Conservation (phyloP, 2,888 invertebrate species). For the Galerucella nymphaeae region DNA sequence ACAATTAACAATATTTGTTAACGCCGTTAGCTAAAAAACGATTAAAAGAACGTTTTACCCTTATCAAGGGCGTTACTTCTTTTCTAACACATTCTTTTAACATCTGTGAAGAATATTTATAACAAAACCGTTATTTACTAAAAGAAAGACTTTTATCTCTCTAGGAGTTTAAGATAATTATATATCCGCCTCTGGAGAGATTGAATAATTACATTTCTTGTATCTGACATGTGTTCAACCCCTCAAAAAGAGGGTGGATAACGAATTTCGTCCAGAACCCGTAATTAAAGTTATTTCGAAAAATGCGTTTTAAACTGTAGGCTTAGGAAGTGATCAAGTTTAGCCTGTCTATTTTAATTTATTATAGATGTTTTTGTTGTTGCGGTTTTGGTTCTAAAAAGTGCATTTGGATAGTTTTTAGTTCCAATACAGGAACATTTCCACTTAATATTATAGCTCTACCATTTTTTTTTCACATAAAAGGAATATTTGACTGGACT, state of each 20-base stretch:
- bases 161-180: neutral
- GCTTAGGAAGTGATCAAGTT: conserved; percentile 12
- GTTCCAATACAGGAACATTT: too few species aligned
- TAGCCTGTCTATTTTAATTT: neutral
- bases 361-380: neutral
- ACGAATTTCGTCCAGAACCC: conserved; percentile 19
- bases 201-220: conserved; percentile 11
- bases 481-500: too few species aligned
- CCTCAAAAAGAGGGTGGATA: conserved; percentile 18
- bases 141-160: neutral
- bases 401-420: too few species aligned
- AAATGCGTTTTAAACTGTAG: conserved; percentile 15
- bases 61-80: conserved; percentile 2
- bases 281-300: conserved; percentile 21
- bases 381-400: neutral
- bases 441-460: too few species aligned
- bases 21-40: conserved; percentile 5
- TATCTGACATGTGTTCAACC: conserved; percentile 28
- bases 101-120: neutral
- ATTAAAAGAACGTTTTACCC: conserved; percentile 6
- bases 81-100: neutral
- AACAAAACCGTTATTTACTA: neutral
- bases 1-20: neutral
- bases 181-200: neutral
- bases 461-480: too few species aligned